Evolutionary conservation across 2,797 vertebrate genomes (phyloP).

Genomic region (Toxotes lorentzi): DNA sequence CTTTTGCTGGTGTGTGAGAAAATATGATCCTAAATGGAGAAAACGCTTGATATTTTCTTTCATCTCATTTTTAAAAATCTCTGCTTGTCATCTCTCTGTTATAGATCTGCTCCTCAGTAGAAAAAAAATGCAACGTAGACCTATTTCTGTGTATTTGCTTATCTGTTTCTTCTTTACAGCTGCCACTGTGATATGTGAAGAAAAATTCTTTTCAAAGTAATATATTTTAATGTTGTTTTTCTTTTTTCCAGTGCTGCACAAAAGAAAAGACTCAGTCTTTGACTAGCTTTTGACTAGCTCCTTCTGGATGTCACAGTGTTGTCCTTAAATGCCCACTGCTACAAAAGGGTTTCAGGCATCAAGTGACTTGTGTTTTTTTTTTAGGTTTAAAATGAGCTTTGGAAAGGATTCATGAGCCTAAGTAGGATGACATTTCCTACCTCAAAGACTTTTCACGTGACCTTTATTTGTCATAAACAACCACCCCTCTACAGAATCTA

Average conservation of each 20-base stretch:
- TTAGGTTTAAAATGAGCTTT: neutral
- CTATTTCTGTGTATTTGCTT: conserved; percentile 2
- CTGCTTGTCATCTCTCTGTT: neutral
- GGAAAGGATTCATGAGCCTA: conserved; percentile 20
- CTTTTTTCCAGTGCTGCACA: neutral
- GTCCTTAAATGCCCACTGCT: neutral
- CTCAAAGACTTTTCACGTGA: conserved; percentile 27
- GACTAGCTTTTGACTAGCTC: neutral
- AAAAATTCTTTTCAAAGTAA: conserved; percentile 7
- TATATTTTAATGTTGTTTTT: neutral
- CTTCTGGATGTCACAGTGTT: conserved; percentile 1
- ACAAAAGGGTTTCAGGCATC: neutral
- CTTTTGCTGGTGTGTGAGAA: neutral
- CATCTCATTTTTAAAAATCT: neutral
- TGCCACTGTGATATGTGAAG: conserved; percentile 1
- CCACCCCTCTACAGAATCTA: neutral
- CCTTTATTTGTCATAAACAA: conserved; percentile 32
- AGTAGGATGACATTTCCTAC: conserved; percentile 29
- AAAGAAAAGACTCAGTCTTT: neutral
- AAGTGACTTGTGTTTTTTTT: neutral
- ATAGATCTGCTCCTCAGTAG: conserved; percentile 10
- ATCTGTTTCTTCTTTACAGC: conserved; percentile 3
- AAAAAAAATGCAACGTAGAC: neutral
- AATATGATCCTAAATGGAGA: conserved; percentile 16
- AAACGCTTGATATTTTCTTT: neutral